Evolutionary conservation across 2,113 vertebrate genomes (phyloP).

Genomic region (Spea multiplicata): DNA sequence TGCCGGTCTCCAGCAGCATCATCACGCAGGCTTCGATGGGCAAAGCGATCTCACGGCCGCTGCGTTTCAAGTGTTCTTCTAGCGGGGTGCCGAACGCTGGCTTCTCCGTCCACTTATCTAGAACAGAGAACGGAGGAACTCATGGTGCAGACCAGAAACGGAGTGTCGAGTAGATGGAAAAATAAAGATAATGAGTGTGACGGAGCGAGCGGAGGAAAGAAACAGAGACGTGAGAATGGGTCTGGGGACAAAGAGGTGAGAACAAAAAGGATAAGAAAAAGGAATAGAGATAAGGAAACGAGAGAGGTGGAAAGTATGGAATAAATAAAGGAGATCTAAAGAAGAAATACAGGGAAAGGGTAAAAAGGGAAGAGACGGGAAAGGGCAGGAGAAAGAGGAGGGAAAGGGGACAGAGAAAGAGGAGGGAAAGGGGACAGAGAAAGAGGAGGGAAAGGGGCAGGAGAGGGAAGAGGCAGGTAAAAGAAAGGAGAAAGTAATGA

Average conservation of each 20-base stretch:
- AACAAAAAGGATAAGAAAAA: too few species aligned
- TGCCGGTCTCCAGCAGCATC: slow-evolving; percentile 95
- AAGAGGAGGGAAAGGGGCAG: slow-evolving; percentile 58
- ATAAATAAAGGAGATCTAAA: slow-evolving; percentile 49
- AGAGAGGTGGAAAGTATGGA: too few species aligned
- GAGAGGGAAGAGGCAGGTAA: slow-evolving; percentile 48
- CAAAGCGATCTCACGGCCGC: slow-evolving; percentile 86
- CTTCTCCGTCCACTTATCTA: slow-evolving; percentile 93
- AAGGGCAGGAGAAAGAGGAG: slow-evolving; percentile 43
- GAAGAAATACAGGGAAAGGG: background rate
- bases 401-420: slow-evolving; percentile 52
- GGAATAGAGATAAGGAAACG: too few species aligned
- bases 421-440: slow-evolving; percentile 57
- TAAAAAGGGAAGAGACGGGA: background rate
- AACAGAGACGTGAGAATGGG: background rate
- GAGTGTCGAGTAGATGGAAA: slow-evolving; percentile 8
- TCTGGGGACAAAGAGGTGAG: too few species aligned
- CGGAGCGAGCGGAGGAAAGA: slow-evolving; percentile 52
- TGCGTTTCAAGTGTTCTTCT: slow-evolving; percentile 94
- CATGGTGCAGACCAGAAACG: background rate
- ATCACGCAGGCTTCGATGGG: slow-evolving; percentile 94
- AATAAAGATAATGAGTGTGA: slow-evolving; percentile 45
- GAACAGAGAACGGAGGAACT: slow-evolving; percentile 28
- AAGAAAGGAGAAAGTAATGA: background rate
- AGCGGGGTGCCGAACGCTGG: slow-evolving; percentile 90